phyloP scores from a whole-genome alignment of 2,113 vertebrate genomes.

The Fregata magnificens region DNA sequence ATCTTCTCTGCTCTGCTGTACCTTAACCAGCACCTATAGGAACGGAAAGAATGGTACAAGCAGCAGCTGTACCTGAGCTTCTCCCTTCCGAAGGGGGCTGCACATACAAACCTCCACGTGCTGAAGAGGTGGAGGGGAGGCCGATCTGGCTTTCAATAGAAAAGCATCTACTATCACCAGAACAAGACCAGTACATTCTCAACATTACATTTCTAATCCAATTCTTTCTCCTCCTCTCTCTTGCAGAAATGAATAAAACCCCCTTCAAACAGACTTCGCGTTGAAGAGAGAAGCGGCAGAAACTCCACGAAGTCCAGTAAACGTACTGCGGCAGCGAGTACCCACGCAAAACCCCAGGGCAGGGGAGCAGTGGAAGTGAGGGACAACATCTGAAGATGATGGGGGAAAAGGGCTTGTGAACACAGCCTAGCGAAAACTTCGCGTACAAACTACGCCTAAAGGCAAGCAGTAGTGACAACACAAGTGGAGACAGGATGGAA shows the following conservation, averaged over 20 bases:
- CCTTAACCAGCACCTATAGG: neutral
- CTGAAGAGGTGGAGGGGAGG: neutral
- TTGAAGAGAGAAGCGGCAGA: neutral
- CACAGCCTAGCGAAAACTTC: neutral
- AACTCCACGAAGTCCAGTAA: neutral
- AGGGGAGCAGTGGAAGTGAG: neutral
- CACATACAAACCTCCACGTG: fast-evolving
- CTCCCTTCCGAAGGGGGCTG: neutral
- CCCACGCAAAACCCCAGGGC: neutral
- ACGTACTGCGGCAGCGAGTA: neutral
- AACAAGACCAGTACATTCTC: neutral
- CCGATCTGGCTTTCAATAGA: neutral
- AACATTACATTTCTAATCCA: neutral
- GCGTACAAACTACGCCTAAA: fast-evolving
- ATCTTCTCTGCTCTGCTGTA: neutral
- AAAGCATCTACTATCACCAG: neutral
- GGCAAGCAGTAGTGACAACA: neutral
- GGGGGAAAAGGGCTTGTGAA: neutral
- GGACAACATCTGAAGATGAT: neutral
- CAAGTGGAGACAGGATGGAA: neutral
- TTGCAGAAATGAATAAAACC: neutral
- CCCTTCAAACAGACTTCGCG: neutral
- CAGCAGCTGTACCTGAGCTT: neutral
- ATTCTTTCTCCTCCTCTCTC: neutral
- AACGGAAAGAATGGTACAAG: neutral